Evolutionary conservation across 2,797 vertebrate species (phyloP).

Genomic region (Ptychobarbus kaznakovi): DNA sequence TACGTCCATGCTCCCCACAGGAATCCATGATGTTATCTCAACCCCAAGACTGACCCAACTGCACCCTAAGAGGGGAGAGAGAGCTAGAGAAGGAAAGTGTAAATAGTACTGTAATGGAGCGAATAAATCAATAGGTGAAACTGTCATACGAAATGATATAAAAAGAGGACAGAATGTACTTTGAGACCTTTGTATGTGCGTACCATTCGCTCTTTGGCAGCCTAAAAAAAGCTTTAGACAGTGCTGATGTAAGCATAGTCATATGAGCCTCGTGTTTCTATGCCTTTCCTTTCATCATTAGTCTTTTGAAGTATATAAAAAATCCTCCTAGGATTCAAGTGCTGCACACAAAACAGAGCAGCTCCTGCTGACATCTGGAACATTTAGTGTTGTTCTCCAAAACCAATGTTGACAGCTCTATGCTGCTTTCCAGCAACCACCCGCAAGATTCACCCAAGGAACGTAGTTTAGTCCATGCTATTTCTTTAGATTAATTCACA

Average conservation of each 20-base stretch:
- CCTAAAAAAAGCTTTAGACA: conserved; percentile 36
- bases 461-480: background rate
- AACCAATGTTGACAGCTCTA: conserved; percentile 6
- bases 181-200: conserved; percentile 7
- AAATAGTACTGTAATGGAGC: background rate
- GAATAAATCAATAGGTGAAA: background rate
- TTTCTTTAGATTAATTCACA: conserved; percentile 31
- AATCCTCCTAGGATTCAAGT: conserved; percentile 1
- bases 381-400: conserved; percentile 9
- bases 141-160: background rate
- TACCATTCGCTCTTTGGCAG: conserved; percentile 14
- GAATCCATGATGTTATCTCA: conserved; percentile 46
- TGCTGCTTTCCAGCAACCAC: background rate
- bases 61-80: conserved; percentile 16
- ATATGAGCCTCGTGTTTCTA: conserved; percentile 43
- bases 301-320: conserved; percentile 38
- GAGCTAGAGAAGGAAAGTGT: conserved; percentile 8
- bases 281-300: background rate
- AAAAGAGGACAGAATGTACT: background rate
- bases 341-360: background rate
- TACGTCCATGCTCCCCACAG: conserved; percentile 27
- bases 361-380: background rate
- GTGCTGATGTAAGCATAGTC: conserved; percentile 47
- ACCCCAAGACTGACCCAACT: conserved; percentile 47
- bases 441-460: background rate